These are phyloP conservation scores for Phylloscopus trochiloides DNA, from an alignment of 2,113 vertebrate genomes.

Conservation along the genomic window DNA sequence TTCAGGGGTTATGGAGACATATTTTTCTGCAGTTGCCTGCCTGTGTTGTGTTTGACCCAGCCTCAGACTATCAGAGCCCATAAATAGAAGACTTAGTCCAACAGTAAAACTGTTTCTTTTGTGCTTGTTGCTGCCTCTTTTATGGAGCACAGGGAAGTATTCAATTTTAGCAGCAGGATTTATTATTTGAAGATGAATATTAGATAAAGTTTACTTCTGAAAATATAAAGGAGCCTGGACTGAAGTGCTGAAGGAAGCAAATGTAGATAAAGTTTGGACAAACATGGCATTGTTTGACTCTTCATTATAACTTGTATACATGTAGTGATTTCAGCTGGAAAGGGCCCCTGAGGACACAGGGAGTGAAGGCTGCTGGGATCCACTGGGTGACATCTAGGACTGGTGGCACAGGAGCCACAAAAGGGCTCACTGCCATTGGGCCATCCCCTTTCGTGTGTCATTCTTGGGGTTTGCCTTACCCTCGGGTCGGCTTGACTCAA, in stretches of 20 bases:
- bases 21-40: background rate
- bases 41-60: background rate
- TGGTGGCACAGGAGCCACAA: background rate
- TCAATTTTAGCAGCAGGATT: conserved; percentile 7
- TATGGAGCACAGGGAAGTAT: background rate
- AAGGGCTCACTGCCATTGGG: background rate
- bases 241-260: background rate
- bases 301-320: background rate
- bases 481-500: rapidly evolving
- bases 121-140: background rate
- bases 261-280: background rate
- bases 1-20: background rate
- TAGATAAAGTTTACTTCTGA: conserved; percentile 16
- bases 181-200: conserved; percentile 20
- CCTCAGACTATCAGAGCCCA: background rate
- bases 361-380: background rate
- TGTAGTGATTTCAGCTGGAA: background rate
- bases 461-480: background rate
- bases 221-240: background rate
- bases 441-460: background rate
- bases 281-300: background rate
- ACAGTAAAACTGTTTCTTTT: background rate
- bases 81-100: background rate
- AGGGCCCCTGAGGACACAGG: background rate
- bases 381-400: background rate